Evolutionary conservation across 2,113 vertebrate species (phyloP), one percentile per base, ranked within the genome.

Genomic region (Uria aalge): DNA sequence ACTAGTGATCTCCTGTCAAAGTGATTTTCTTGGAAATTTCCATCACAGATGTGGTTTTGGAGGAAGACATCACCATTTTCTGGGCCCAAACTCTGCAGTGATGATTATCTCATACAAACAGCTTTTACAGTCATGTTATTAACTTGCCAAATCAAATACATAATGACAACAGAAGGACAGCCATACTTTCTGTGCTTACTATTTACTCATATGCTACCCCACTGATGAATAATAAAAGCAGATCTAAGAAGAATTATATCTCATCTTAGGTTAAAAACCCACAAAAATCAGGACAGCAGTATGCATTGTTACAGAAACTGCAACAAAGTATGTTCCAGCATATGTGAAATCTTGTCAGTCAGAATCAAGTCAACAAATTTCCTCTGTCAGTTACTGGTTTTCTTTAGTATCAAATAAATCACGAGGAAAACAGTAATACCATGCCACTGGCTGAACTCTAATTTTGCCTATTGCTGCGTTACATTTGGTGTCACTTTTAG

Each of bases 11-110:
- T 92, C 21, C 64, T 72, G 24, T 82, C 77, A 87, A 85, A 85
- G 30, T 72, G 24, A 75, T 82, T 96, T 91, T 55, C 47, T 18
- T 91, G 69, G 84, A 96, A 94, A 89, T 91, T 81, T 94, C 40
- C 68, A 85, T 75, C 45, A 81, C 40, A 75, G 60, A 52, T 91
- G 74, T 82, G 27, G 43, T 52, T 88, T 78, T 72, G 48, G 62
- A 68, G 57, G 40, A 75, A 72, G 36, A 62, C 75, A 87, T 6
- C 47, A 79, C 47, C 36, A 40, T 78, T 92, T 94, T 91, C 87
- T 88, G 56, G 40, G 43, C 24, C 71, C 43, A 76, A 52, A 87
- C 8, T 74, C 34, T 68, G 29, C 47, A 60, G 24, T 78, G 81
- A 89, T 93, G 32, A 78, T 78, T 92, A 84, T 77, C 83, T 94